phyloP scores from a whole-genome alignment of 2,888 invertebrate genomes.

The Leptinotarsa rubiginosa region DNA sequence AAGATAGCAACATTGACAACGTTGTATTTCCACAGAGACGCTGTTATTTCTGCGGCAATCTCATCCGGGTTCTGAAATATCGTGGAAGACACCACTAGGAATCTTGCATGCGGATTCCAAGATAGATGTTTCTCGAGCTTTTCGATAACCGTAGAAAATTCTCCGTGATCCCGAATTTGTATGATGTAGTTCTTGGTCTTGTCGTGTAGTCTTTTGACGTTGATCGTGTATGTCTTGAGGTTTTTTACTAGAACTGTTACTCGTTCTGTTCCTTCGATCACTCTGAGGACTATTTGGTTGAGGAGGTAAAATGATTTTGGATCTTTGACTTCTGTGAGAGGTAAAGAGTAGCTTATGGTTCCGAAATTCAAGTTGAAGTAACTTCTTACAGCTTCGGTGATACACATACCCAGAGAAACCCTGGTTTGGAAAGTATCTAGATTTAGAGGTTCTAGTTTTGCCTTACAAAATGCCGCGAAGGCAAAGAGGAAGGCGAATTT shows the following conservation, averaged over 20 bases:
- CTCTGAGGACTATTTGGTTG: conserved; percentile 32
- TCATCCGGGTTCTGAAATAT: conserved; percentile 40
- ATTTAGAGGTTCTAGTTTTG: conserved; percentile 12
- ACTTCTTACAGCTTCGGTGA: conserved; percentile 35
- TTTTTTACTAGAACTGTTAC: conserved; percentile 38
- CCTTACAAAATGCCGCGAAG: background rate
- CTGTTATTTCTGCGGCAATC: conserved; percentile 47
- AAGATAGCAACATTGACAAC: conserved; percentile 54
- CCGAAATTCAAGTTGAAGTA: conserved; percentile 38
- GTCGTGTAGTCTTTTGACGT: background rate
- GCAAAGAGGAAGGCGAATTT: background rate
- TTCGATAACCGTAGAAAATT: conserved; percentile 36
- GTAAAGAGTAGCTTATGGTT: conserved; percentile 35
- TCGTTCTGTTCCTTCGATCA: conserved; percentile 24
- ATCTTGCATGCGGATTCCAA: conserved; percentile 50
- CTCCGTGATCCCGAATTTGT: conserved; percentile 43
- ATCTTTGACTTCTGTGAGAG: conserved; percentile 22
- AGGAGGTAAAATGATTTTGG: conserved; percentile 29
- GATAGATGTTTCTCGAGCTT: conserved; percentile 29
- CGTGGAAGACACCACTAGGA: conserved; percentile 51
- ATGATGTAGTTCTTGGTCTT: conserved; percentile 45
- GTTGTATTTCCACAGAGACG: conserved; percentile 44
- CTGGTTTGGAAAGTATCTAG: conserved; percentile 29
- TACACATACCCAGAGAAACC: conserved; percentile 38
- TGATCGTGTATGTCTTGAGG: conserved; percentile 6